Conservation (phyloP, 2,113 vertebrate genomes). For the Lamprologus speciosus region DNA sequence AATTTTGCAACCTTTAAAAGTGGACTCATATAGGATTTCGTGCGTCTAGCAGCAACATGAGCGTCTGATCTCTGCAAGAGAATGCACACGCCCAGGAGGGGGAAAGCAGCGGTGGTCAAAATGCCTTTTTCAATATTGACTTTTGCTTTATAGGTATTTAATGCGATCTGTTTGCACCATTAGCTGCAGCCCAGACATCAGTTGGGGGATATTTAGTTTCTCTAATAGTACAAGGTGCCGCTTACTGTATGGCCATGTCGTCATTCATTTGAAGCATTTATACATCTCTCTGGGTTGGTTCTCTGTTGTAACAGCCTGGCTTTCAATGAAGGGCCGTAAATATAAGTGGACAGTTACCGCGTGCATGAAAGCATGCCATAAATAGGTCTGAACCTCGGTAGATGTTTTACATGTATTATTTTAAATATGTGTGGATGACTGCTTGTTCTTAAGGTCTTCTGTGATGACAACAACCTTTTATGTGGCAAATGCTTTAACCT, state of each 20-base stretch:
- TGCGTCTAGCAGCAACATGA: background rate
- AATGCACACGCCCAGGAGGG: background rate
- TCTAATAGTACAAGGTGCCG: background rate
- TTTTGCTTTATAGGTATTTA: constrained; percentile 31
- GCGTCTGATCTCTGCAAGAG: background rate
- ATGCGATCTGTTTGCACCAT: constrained; percentile 3
- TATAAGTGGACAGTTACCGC: background rate
- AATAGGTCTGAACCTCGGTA: background rate
- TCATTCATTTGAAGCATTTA: background rate
- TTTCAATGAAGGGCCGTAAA: background rate
- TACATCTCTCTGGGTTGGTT: background rate
- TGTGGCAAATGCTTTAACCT: background rate
- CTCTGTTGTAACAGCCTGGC: background rate
- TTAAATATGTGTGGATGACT: background rate
- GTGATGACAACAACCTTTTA: background rate
- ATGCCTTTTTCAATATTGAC: constrained; percentile 8
- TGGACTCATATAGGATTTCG: background rate
- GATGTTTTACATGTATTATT: background rate
- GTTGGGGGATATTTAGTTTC: background rate
- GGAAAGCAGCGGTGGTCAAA: background rate
- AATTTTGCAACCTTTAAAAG: background rate
- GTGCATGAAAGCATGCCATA: background rate
- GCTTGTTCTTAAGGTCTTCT: background rate
- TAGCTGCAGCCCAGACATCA: constrained; percentile 11
- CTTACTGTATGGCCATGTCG: background rate